Conservation (phyloP, 2,888 invertebrate species). For the Macrophya annulata region DNA sequence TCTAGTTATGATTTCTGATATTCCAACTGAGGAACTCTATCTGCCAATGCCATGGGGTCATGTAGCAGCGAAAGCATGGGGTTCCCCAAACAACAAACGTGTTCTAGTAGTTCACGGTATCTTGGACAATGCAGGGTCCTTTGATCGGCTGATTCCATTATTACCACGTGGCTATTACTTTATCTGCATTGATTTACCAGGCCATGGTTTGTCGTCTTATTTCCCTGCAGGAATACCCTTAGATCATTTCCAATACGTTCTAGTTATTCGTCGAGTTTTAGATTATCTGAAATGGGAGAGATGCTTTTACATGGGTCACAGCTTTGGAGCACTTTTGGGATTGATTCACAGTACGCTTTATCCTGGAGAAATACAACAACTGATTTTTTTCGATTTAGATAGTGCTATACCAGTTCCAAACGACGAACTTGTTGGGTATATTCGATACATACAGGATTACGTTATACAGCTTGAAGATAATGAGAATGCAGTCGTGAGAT, state of each 20-base stretch:
- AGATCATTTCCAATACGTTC: conserved; percentile 72
- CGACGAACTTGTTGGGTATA: conserved; percentile 66
- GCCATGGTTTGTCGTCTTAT: conserved; percentile 80
- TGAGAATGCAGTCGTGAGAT: conserved; percentile 70
- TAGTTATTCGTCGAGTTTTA: conserved; percentile 72
- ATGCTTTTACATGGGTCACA: conserved; percentile 77
- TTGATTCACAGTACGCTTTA: conserved; percentile 76
- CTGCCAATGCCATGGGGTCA: conserved; percentile 83
- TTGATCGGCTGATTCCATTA: conserved; percentile 76
- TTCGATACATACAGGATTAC: conserved; percentile 76
- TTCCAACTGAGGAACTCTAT: conserved; percentile 77
- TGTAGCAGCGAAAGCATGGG: conserved; percentile 80
- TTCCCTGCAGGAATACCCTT: conserved; percentile 76
- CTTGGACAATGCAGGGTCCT: conserved; percentile 79
- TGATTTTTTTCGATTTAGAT: conserved; percentile 79
- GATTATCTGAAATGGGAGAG: conserved; percentile 77
- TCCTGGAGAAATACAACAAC: conserved; percentile 78
- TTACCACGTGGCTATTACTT: conserved; percentile 75
- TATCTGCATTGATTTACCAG: conserved; percentile 79
- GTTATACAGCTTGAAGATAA: conserved; percentile 62
- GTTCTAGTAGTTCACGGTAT: conserved; percentile 76
- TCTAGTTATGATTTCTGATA: not conserved
- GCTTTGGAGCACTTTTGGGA: conserved; percentile 81
- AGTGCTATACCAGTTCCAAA: conserved; percentile 68
- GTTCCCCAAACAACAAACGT: conserved; percentile 68